Evolutionary conservation across 2,888 invertebrate genomes (phyloP), one percentile per base, ranked within the genome.

Genomic region (Leucoma salicis): DNA sequence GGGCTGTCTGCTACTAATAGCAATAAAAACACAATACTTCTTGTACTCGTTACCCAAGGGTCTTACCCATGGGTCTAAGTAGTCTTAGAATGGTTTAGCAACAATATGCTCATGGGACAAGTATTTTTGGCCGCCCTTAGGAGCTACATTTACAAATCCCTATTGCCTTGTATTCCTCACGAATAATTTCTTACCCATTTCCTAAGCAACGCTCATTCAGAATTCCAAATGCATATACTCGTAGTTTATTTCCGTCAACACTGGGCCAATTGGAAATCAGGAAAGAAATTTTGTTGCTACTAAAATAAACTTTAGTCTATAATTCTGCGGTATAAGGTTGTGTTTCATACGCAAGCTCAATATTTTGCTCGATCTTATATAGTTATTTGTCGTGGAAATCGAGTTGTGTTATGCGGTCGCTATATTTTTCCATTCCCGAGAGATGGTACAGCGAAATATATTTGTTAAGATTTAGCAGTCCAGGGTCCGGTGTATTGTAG

Each of bases 221-320:
- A 47, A 69, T 69, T 63, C 56, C 54, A 62, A 53, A 56, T 57
- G 67, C 55, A 66, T 52, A 61, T 46, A 57, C 58, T n/a, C 27
- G 12, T 29, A 18, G 4, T 55, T 67, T 72, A 70, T 70, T 71
- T 71, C 70, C 70, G 64, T 59, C 69, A 60, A 60, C 70, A 64
- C 49, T 44, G 55, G 48, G 31, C 57, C 58, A 63, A 62, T 66
- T 61, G 54, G 42, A 50, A 44, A 39, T 46, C 49, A 25, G 42
- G 51, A 47, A 43, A 55, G 49, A 57, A 53, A 57, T 57, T 50
- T 54, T 54, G 52, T 54, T 60, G 14, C 7, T 13, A 18, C 16
- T 4, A 39, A 27, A 24, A 4, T 29, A 34, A 63, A 39, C 60
- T 35, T 45, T 29, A 40, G 43, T 53, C 40, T 16, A n/a, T 58